Evolutionary conservation across 2,888 invertebrate genomes (phyloP).

Genomic region (Volucella bombylans): DNA sequence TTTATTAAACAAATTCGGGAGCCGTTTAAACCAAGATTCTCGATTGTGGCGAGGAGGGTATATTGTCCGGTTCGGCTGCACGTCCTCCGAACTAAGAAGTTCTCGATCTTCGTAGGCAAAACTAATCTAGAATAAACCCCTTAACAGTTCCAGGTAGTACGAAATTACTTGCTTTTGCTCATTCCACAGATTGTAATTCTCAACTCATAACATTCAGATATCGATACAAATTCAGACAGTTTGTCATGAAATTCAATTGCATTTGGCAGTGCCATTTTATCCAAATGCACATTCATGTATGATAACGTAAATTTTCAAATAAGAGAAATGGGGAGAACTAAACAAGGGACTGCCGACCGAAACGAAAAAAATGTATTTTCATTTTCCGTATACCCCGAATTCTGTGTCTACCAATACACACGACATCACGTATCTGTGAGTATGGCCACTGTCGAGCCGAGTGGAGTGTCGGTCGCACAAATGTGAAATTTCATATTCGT

Average conservation of each 20-base stretch:
- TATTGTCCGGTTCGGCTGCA: no score
- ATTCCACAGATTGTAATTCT: no score
- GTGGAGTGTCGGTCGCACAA: not conserved
- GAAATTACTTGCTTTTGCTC: no score
- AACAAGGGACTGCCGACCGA: slow-evolving; percentile 27
- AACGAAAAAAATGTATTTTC: slow-evolving; percentile 45
- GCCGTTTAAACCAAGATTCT: no score
- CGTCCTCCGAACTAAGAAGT: no score
- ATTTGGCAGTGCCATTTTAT: slow-evolving; percentile 40
- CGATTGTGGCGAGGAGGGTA: no score
- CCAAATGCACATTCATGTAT: slow-evolving; percentile 41
- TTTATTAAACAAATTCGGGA: no score
- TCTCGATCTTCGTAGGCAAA: no score
- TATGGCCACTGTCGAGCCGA: slow-evolving; percentile 1
- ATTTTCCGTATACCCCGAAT: slow-evolving; percentile 68
- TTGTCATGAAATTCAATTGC: not conserved
- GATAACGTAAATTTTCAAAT: slow-evolving; percentile 47
- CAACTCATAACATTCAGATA: no score
- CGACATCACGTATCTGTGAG: no score
- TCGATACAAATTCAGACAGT: not conserved
- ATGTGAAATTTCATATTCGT: slow-evolving; percentile 44
- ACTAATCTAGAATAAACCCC: no score
- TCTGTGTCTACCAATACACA: slow-evolving; percentile 49
- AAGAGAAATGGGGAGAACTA: slow-evolving; percentile 55
- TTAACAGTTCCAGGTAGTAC: no score